Base-by-base conservation (phyloP, 2,888 invertebrate species). In the Drosophila histrio region DNA sequence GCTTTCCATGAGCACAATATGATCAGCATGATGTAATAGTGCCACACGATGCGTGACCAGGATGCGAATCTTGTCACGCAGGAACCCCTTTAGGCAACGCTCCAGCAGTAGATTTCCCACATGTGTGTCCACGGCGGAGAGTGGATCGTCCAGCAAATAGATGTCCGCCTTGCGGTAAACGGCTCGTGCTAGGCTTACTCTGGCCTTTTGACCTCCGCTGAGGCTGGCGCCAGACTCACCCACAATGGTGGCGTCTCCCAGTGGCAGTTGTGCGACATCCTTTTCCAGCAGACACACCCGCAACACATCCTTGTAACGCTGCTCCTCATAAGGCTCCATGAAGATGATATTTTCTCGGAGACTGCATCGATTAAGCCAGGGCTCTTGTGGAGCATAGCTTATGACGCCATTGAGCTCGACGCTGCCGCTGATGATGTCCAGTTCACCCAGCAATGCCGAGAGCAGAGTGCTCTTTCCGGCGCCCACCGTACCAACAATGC, bases 271-370 rank as follows among this genome's bases (percentile, higher is more conserved):
- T 93, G 93, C 92, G 62, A 96, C 92, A 88, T 96, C 96, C 81
- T 92, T 92, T 62, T 93, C 92, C 54, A 95, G 90, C 19, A 94
- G 94, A 84, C 95, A 95, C 0, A 93, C 94, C 24, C 92, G 92
- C 4, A 94, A 88, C 0, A 94, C 93, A 24, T 91, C 92, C 8
- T 83, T 78, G 49, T 92, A 92, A 9, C 92, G 90, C 17, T 90
- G 85, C 46, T 95, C 94, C 94, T 95, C 66, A 94, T 92, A 85
- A 93, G 91, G 90, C 59, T 92, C 94, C 0, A 98, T 98, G 91
- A 99, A 99, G 3, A 98, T 90, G 63, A 99, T 98, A 91, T 99
- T 99, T 85, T 98, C 97, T 3, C 97, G 93, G 0, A 99, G 95
- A 70, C 96, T 96, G 19, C 95, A 94, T 91, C 90, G 94, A 82